Conservation (phyloP, 35 echinoderm and acorn worm species). For the Stichopus chloronotus region DNA sequence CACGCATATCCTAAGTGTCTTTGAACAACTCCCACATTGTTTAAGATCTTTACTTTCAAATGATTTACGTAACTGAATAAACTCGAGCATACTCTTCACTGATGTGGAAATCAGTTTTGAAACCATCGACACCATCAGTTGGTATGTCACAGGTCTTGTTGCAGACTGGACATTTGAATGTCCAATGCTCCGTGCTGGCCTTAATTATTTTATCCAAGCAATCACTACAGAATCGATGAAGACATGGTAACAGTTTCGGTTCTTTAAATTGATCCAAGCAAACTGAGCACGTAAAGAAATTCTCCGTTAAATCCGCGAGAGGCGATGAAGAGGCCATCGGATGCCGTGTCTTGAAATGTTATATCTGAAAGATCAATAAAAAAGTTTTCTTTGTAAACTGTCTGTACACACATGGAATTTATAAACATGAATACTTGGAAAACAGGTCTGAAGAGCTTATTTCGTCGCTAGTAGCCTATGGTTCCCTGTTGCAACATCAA, state of each 20-base stretch:
- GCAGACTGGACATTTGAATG: background rate
- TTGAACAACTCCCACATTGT: background rate
- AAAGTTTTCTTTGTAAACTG: too few relatives aligned
- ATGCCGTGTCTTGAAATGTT: too few relatives aligned
- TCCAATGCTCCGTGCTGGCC: background rate
- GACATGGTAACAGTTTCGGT: slow-evolving; percentile 7
- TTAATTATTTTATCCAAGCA: background rate
- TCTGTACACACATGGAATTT: too few relatives aligned
- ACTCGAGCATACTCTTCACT: background rate
- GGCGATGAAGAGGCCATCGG: too few relatives aligned
- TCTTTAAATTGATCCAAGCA: slow-evolving; percentile 16
- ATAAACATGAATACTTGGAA: too few relatives aligned
- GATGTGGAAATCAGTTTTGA: slow-evolving; percentile 1
- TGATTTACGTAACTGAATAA: background rate
- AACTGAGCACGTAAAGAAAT: background rate
- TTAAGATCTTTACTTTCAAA: background rate
- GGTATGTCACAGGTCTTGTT: background rate
- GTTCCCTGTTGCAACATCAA: too few relatives aligned
- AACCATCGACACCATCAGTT: background rate
- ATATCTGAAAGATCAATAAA: too few relatives aligned
- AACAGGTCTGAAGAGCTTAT: too few relatives aligned
- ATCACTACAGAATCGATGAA: background rate
- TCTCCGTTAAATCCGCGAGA: background rate
- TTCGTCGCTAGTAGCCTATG: too few relatives aligned
- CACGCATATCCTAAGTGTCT: background rate